Evolutionary conservation across 2,888 invertebrate genomes (phyloP).

Genomic region (Protodeltote pygarga): DNA sequence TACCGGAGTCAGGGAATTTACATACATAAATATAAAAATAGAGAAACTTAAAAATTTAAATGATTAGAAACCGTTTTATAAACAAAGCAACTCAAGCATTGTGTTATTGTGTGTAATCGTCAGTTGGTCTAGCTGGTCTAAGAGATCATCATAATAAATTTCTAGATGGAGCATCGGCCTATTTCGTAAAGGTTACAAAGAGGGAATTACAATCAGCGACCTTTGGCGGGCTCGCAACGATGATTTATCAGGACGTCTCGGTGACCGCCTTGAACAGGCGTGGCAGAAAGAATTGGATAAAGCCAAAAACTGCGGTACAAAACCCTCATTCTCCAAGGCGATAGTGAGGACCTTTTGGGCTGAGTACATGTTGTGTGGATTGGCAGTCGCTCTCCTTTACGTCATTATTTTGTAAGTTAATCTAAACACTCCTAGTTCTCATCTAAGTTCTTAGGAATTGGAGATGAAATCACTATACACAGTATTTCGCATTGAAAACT

Average conservation of each 20-base stretch:
- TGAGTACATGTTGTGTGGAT: constrained; percentile 80
- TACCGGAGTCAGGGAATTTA: no score
- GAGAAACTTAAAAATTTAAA: no score
- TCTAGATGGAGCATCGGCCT: constrained; percentile 64
- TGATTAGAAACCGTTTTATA: no score
- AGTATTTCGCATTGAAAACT: not conserved
- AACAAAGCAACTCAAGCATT: no score
- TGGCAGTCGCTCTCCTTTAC: constrained; percentile 59
- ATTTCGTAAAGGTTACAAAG: constrained; percentile 84
- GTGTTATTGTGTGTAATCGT: no score
- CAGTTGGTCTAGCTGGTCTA: no score
- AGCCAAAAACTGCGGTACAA: constrained; percentile 65
- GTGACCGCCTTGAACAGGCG: constrained; percentile 85
- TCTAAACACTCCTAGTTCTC: not conserved
- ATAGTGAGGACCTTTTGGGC: constrained; percentile 82
- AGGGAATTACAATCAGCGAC: constrained; percentile 86
- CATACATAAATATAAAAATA: no score
- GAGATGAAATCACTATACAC: no score
- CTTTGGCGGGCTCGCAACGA: constrained; percentile 84
- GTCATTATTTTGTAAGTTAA: constrained; percentile 30
- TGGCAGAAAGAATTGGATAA: constrained; percentile 83
- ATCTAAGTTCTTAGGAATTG: no score
- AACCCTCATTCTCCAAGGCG: constrained; percentile 83
- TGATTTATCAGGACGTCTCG: constrained; percentile 86
- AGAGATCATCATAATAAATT: no score